phyloP scores from a whole-genome alignment of 2,888 invertebrate genomes.

The Plebejus argus region DNA sequence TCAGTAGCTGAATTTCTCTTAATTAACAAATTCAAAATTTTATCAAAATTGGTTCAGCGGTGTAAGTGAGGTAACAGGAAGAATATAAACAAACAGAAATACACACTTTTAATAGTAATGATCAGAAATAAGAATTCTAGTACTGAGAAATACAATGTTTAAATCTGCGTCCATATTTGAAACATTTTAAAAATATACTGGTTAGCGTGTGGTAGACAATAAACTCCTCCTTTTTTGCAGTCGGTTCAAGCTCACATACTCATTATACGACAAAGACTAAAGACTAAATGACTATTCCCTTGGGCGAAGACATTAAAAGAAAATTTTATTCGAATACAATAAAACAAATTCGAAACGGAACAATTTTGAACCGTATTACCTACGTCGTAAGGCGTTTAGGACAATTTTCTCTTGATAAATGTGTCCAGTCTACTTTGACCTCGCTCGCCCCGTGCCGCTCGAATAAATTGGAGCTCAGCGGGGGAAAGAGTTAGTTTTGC shows the following conservation, averaged over 20 bases:
- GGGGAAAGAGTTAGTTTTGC: not conserved
- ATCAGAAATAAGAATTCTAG: too few relatives aligned
- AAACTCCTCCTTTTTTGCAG: not conserved
- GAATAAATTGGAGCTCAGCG: not conserved
- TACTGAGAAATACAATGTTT: not conserved
- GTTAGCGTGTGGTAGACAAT: not conserved
- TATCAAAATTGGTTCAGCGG: too few relatives aligned
- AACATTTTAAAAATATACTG: not conserved
- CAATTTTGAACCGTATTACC: not conserved
- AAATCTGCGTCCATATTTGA: not conserved
- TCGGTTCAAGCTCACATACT: not conserved
- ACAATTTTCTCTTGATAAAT: not conserved
- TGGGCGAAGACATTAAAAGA: constrained; percentile 3
- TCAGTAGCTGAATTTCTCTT: too few relatives aligned
- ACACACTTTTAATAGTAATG: too few relatives aligned
- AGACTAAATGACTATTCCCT: not conserved
- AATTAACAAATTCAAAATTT: too few relatives aligned
- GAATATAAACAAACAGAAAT: too few relatives aligned
- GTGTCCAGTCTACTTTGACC: not conserved
- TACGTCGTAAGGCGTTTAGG: constrained; percentile 14
- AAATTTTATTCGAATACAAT: constrained; percentile 14
- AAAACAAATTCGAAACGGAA: not conserved
- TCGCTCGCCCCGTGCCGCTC: not conserved
- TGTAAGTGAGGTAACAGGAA: too few relatives aligned
- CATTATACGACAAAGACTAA: not conserved